phyloP scores from a whole-genome alignment of 1,140 invertebrate genomes.

The Pseudomyrmex sp. region DNA sequence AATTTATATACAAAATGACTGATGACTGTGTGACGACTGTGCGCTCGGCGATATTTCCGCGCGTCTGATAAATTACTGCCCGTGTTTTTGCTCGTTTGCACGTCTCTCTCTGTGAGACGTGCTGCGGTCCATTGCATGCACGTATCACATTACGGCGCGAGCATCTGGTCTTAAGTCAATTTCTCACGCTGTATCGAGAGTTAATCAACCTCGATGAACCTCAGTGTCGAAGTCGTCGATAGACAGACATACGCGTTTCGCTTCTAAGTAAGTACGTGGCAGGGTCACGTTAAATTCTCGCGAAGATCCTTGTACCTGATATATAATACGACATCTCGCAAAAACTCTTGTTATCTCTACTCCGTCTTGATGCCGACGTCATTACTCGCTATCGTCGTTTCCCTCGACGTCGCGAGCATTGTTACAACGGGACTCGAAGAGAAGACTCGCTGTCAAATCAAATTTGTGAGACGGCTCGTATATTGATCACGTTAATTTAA shows the following conservation, averaged over 20 bases:
- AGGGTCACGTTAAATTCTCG: conserved; percentile 38
- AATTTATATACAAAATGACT: conserved; percentile 23
- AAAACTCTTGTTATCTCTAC: conserved; percentile 41
- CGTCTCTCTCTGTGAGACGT: conserved; percentile 31
- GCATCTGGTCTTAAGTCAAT: conserved; percentile 56
- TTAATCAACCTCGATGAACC: conserved; percentile 59
- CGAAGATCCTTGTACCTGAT: conserved; percentile 46
- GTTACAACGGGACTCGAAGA: conserved; percentile 44
- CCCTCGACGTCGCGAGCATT: conserved; percentile 25
- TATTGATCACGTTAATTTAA: conserved; percentile 17
- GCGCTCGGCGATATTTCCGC: conserved; percentile 21
- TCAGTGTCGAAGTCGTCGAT: conserved; percentile 53
- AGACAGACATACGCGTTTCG: conserved; percentile 42
- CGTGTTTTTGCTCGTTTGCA: conserved; percentile 14
- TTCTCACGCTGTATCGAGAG: conserved; percentile 58
- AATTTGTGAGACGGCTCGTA: conserved; percentile 37
- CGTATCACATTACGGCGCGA: conserved; percentile 36
- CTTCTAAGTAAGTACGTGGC: conserved; percentile 45
- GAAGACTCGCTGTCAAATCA: conserved; percentile 31
- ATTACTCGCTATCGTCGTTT: conserved; percentile 20
- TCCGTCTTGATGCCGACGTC: conserved; percentile 28
- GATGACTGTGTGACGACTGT: conserved; percentile 4
- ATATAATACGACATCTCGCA: conserved; percentile 24
- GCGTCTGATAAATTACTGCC: conserved; percentile 43
- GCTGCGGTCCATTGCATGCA: conserved; percentile 27